Conservation (phyloP, 1,140 invertebrate genomes). For the Lysiphlebus fabarum region DNA sequence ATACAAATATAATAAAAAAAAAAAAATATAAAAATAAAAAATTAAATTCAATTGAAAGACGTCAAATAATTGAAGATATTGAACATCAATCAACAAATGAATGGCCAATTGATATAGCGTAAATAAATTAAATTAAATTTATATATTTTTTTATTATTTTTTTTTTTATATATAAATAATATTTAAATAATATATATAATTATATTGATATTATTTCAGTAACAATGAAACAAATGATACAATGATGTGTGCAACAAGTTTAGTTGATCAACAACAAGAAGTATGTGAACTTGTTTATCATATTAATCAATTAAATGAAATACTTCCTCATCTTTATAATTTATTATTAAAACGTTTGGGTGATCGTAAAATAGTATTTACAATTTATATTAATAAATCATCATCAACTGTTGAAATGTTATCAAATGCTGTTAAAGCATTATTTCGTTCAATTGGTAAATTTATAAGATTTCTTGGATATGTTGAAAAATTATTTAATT, state of each 20-base stretch:
- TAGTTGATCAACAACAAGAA: not conserved
- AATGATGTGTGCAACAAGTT: not conserved
- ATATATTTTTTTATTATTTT: too few relatives aligned
- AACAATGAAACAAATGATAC: not conserved
- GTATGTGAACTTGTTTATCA: conserved; percentile 4
- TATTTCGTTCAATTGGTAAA: not conserved
- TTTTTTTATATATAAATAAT: too few relatives aligned
- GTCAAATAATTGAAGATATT: too few relatives aligned
- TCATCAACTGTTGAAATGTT: not conserved
- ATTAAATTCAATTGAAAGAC: too few relatives aligned
- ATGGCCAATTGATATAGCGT: too few relatives aligned
- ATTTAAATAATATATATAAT: too few relatives aligned
- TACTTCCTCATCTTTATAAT: not conserved
- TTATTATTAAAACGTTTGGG: not conserved
- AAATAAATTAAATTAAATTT: too few relatives aligned
- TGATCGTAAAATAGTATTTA: not conserved
- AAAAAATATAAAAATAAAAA: too few relatives aligned
- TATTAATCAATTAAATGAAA: not conserved
- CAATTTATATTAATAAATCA: not conserved
- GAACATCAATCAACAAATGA: too few relatives aligned
- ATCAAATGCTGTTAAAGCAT: not conserved
- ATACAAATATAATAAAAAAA: too few relatives aligned
- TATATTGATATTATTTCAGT: too few relatives aligned
- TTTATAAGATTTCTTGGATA: conserved; percentile 4
- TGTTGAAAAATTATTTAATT: not conserved